A percentile compares a stretch with the other conserved stretches of the same genome.
Conservation (phyloP, 2,888 invertebrate species). For the Drosophila prolongata region DNA sequence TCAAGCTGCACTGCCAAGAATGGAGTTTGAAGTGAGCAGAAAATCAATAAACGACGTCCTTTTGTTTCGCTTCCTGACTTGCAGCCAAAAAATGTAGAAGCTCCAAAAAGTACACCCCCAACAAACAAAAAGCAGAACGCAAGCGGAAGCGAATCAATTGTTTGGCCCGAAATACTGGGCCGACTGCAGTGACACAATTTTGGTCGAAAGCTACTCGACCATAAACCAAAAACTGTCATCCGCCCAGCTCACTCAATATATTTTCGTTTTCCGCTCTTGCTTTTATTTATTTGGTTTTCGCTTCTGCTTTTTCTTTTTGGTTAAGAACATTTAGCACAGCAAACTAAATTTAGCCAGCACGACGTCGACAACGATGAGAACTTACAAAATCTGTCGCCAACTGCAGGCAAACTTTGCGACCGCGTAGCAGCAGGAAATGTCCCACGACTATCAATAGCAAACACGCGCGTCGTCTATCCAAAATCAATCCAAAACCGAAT, state of each 20-base stretch:
- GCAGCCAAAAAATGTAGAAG: conserved; percentile 15
- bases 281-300: not conserved
- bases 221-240: conserved; percentile 18
- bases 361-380: conserved; percentile 52
- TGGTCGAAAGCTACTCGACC: conserved; percentile 21
- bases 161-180: conserved; percentile 12
- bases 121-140: conserved; percentile 17
- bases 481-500: conserved; percentile 22
- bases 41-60: conserved; percentile 68
- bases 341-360: conserved; percentile 65
- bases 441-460: conserved; percentile 45
- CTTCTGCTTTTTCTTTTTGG: conserved; percentile 17
- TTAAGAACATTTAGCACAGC: conserved; percentile 53
- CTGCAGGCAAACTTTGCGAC: conserved; percentile 59
- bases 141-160: conserved; percentile 24
- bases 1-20: conserved; percentile 16
- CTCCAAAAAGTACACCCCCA: conserved; percentile 19
- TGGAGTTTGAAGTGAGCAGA: conserved; percentile 36
- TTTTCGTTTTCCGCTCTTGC: conserved; percentile 23
- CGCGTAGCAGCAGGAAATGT: conserved; percentile 56
- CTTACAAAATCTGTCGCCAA: conserved; percentile 70
- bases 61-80: conserved; percentile 34
- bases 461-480: conserved; percentile 20
- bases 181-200: conserved; percentile 47
- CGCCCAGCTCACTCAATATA: conserved; percentile 27